Evolutionary conservation across 2,888 invertebrate species (phyloP), one percentile per base, ranked within the genome.

Genomic region (Athalia cordata): DNA sequence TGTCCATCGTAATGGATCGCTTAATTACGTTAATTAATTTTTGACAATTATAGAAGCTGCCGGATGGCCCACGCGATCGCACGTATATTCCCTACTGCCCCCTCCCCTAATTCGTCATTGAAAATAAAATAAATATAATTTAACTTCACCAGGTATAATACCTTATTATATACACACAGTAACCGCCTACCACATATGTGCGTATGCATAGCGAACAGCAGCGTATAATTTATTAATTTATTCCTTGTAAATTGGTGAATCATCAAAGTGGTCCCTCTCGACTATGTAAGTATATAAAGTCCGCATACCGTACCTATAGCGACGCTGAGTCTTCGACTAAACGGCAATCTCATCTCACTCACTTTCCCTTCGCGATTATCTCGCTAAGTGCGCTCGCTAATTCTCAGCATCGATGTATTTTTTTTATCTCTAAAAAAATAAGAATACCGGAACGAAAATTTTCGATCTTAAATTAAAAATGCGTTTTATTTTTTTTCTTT

Each of bases 1-100:
- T 75, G 62, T 75, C 77, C 79, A 81, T 52, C 11, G 59, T 85
- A 86, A 86, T 85, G 84, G 83, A 82, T 85, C 84, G 83, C 83
- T 85, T 85, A 85, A 87, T 87, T 85, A 85, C 72, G 80, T 80
- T 83, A 84, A 85, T 84, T 85, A 80, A 83, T 82, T 81, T 81
- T 65, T 77, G 55, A 72, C 81, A 83, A 83, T 84, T 85, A 29
- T 29, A 83, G 82, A 77, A 62, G 64, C 50, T 62, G 15, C 29
- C 61, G 7, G 11, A 43, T 45, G 64, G 55, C 78, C 78, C 75
- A 68, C 82, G 79, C 66, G 9, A 29, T 29, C 29, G 29, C 29
- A 29, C 29, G 29, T 29, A 29, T 29, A 29, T 29, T 29, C 29
- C 29, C 29, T 29, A 29, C 29, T 29, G 29, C 29, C 29, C 29